Evolutionary conservation across 2,888 invertebrate species (phyloP).

Genomic region (Cheilosia pagana): DNA sequence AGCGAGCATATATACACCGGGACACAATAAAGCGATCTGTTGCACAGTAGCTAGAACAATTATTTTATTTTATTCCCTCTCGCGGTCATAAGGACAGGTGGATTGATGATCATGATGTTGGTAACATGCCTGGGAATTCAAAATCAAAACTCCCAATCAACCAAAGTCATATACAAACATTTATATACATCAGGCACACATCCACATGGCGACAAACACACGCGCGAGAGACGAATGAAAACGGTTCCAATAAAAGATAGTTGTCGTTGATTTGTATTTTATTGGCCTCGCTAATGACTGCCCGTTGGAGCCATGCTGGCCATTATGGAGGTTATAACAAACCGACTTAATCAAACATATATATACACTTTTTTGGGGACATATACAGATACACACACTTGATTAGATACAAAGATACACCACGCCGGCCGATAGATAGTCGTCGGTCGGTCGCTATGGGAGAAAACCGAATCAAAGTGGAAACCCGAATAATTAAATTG

Average conservation of each 20-base stretch:
- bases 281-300: constrained; percentile 75
- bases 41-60: constrained; percentile 75
- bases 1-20: constrained; percentile 36
- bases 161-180: constrained; percentile 19
- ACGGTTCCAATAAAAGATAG: constrained; percentile 74
- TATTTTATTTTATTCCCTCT: constrained; percentile 74
- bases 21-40: constrained; percentile 65
- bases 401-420: constrained; percentile 65
- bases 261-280: constrained; percentile 75
- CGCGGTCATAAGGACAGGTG: constrained; percentile 75
- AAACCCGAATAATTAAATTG: constrained; percentile 73
- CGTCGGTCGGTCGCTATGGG: not conserved
- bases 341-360: constrained; percentile 70
- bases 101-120: constrained; percentile 71
- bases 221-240: constrained; percentile 54
- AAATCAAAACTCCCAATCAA: constrained; percentile 46
- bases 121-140: constrained; percentile 70
- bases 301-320: constrained; percentile 73
- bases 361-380: constrained; percentile 48
- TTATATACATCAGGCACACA: not conserved
- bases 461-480: constrained; percentile 60
- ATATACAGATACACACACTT: constrained; percentile 61
- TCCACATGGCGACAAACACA: constrained; percentile 11
- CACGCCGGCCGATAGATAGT: constrained; percentile 19
- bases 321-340: constrained; percentile 74